Evolutionary conservation across 2,888 invertebrate species (phyloP), one percentile per base, ranked within the genome.

Genomic region (Cetonia aurata): DNA sequence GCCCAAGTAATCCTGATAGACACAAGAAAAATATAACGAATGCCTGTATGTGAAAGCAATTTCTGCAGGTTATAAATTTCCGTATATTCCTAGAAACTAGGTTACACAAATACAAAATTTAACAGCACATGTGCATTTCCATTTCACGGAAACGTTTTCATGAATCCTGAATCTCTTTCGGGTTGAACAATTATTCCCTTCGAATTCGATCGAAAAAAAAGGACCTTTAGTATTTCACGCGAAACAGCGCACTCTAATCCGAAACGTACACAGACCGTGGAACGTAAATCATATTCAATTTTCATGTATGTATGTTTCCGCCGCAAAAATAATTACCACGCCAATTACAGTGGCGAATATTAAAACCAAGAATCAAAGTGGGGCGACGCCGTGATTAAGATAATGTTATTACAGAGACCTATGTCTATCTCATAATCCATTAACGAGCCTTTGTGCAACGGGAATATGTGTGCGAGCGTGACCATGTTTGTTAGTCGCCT

Each of bases 311-410:
- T 78, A 76, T 75, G 77, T 77, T 77, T 77, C 77, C 75, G 75
- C 75, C 76, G 73, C 80, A 80, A 80, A 82, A 82, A 82, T 81
- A 82, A 82, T 82, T 82, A 81, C 79, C 75, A 71, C 78, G 77
- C 79, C 80, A 81, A 82, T 82, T 81, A 81, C 78, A 73, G 74
- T 76, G 73, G 76, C 78, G 80, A 79, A 80, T 80, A 82, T 83
- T 81, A 82, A 81, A 82, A 82, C 79, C 80, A 80, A 81, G 80
- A 83, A 82, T 81, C 82, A 82, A 82, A 83, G 80, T 80, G 75
- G n/a, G 73, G 76, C 76, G 78, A 78, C 75, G 78, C 78, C 76
- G 76, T 80, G 80, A 82, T 82, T 81, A 81, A 82, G 82, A 80
- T 82, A 82, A 83, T 81, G 77, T 76, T 75, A 80, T 83, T 82